phyloP scores from a whole-genome alignment of 2,888 invertebrate species.

The Agrochola litura region DNA sequence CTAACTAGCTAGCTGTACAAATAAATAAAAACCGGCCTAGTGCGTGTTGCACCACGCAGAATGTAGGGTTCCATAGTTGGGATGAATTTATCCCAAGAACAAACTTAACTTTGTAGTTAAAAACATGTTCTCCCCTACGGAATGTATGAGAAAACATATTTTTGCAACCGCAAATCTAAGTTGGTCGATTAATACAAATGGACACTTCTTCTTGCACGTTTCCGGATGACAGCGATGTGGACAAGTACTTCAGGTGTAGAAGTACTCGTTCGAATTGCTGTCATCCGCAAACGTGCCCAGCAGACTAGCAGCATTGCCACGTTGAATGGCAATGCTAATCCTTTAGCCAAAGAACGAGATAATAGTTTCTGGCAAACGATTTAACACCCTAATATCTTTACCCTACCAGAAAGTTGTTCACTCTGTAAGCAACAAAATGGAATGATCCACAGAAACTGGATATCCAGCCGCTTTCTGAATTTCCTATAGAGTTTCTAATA shows the following conservation, averaged over 20 bases:
- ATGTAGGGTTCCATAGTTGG: no score
- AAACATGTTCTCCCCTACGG: no score
- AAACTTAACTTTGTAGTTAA: no score
- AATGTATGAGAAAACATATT: no score
- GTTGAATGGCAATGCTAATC: not conserved
- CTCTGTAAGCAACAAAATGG: no score
- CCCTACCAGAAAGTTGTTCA: no score
- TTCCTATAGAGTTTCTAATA: constrained; percentile 55
- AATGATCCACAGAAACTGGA: constrained; percentile 16
- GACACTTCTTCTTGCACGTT: not conserved
- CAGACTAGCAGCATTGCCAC: not conserved
- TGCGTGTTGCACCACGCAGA: no score
- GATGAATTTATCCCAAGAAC: no score
- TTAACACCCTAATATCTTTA: not conserved
- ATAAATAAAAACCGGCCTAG: not conserved
- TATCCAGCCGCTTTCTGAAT: constrained; percentile 36
- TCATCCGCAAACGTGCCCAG: not conserved
- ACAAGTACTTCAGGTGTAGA: not conserved
- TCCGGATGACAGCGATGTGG: no score
- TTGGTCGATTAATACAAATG: no score
- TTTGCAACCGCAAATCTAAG: no score
- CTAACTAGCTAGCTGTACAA: not conserved
- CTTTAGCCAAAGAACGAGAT: not conserved
- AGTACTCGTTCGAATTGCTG: not conserved
- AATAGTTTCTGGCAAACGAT: not conserved